Conservation (phyloP, 2,797 vertebrate species). For the Poecile montanus region DNA sequence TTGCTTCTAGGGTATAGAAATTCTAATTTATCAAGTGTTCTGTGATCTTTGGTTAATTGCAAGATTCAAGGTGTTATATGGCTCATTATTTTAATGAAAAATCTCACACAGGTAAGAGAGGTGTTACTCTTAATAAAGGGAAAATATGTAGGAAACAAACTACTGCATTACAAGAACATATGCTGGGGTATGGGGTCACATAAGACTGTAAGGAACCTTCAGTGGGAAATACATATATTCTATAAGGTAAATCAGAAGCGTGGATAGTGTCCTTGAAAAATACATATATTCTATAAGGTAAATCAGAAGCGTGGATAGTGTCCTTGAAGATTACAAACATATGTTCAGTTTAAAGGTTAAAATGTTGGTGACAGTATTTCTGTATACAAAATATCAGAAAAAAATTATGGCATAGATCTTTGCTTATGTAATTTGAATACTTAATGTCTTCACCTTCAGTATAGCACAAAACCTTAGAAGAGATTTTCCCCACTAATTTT, state of each 20-base stretch:
- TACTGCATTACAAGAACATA: neutral
- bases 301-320: neutral
- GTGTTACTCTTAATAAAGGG: neutral
- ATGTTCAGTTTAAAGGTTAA: neutral
- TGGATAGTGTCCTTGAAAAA: neutral
- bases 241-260: neutral
- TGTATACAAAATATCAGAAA: neutral
- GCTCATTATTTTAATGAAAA: conserved; percentile 42
- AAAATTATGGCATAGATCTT: neutral
- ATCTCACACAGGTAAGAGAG: neutral
- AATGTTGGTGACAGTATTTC: neutral
- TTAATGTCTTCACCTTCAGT: neutral
- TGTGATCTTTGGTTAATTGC: conserved; percentile 21
- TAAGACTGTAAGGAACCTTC: neutral
- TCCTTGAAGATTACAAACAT: neutral
- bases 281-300: neutral
- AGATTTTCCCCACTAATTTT: neutral
- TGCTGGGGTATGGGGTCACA: neutral
- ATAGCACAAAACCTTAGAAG: neutral
- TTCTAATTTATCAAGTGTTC: conserved; percentile 5
- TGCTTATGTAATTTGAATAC: neutral
- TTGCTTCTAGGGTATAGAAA: neutral
- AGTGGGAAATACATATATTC: neutral
- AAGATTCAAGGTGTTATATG: neutral
- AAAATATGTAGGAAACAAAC: neutral